A percentile compares a stretch with the other conserved stretches of the same genome.
Conservation (phyloP, 2,797 vertebrate species). For the Crocidura indochinensis region DNA sequence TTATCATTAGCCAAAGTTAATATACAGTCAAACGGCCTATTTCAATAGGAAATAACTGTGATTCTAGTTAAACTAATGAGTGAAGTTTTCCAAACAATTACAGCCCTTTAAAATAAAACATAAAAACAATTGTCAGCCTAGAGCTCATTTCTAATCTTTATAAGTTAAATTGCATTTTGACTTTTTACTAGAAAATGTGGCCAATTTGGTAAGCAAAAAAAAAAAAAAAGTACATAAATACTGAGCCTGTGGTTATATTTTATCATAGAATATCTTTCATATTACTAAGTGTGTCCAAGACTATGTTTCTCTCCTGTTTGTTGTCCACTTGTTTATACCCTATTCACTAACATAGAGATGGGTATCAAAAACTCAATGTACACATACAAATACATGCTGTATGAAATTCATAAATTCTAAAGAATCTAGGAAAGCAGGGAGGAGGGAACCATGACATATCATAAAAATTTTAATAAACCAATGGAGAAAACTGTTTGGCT, state of each 20-base stretch:
- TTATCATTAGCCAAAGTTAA: not conserved
- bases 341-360: conserved; percentile 71
- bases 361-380: conserved; percentile 71
- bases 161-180: conserved; percentile 48
- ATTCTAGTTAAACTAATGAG: conserved; percentile 2
- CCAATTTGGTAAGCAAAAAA: conserved; percentile 70
- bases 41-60: not conserved
- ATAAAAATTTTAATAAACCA: conserved; percentile 34
- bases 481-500: conserved; percentile 39
- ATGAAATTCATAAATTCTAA: conserved; percentile 75
- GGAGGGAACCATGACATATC: not conserved
- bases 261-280: conserved; percentile 62
- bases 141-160: conserved; percentile 44
- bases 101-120: conserved; percentile 58
- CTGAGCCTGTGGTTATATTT: conserved; percentile 26
- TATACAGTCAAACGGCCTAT: not conserved
- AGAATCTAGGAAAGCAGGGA: conserved; percentile 45
- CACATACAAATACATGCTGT: not conserved
- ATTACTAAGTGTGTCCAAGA: conserved; percentile 70
- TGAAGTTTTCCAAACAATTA: conserved; percentile 63
- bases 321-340: conserved; percentile 68
- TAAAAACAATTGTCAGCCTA: conserved; percentile 55
- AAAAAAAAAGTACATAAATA: conserved; percentile 45
- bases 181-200: conserved; percentile 2
- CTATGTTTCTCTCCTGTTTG: conserved; percentile 67